A percentile compares a stretch with the other conserved stretches of the same genome.
Conservation (phyloP, 2,888 invertebrate genomes). For the Meteorus cinctellus region DNA sequence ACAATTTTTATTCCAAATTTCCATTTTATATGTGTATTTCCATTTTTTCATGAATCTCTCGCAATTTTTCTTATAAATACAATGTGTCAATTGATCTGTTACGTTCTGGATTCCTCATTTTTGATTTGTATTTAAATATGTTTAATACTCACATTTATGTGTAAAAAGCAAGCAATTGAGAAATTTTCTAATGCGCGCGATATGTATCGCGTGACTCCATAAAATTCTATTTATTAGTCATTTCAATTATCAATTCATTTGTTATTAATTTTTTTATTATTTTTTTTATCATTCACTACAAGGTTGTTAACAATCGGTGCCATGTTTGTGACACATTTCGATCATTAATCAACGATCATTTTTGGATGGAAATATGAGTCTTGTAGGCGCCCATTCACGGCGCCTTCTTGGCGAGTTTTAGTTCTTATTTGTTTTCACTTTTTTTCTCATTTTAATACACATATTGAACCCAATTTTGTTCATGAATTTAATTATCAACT, state of each 20-base stretch:
- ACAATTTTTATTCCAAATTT: neutral
- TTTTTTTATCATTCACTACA: constrained; percentile 5
- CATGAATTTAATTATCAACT: neutral
- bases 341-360: constrained; percentile 52
- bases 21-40: neutral
- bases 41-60: neutral
- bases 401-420: constrained; percentile 60
- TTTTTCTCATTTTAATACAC: neutral
- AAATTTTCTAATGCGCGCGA: neutral
- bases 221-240: neutral
- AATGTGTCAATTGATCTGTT: neutral
- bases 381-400: constrained; percentile 59
- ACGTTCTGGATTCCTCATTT: neutral
- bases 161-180: constrained; percentile 2
- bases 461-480: neutral
- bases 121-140: neutral
- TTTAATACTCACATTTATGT: neutral
- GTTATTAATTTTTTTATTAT: neutral
- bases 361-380: constrained; percentile 65
- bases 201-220: neutral
- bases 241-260: neutral
- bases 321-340: constrained; percentile 44
- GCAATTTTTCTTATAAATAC: neutral
- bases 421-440: constrained; percentile 20
- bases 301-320: constrained; percentile 13